Evolutionary conservation across 1,140 invertebrate species (phyloP).

Genomic region (Drosophila lini): DNA sequence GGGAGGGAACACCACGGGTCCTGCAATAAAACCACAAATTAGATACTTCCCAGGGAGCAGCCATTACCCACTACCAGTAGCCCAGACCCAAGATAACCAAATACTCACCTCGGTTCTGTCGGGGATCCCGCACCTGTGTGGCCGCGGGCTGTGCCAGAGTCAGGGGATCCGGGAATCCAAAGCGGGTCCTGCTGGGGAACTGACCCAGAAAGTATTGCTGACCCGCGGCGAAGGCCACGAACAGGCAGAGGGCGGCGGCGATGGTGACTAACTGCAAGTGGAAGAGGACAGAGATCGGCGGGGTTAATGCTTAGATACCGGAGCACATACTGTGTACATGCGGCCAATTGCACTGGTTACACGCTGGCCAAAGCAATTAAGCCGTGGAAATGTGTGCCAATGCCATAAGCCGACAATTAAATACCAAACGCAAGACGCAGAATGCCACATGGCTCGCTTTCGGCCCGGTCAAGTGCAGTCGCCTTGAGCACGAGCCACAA

Average conservation of each 20-base stretch:
- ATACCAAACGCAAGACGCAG: slow-evolving; percentile 45
- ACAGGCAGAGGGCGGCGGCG: slow-evolving; percentile 72
- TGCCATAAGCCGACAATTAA: slow-evolving; percentile 69
- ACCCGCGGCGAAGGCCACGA: slow-evolving; percentile 71
- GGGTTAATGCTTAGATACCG: slow-evolving; percentile 14
- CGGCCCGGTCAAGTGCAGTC: slow-evolving; percentile 58
- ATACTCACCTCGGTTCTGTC: slow-evolving; percentile 77
- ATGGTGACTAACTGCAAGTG: slow-evolving; percentile 75
- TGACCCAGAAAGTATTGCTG: slow-evolving; percentile 78
- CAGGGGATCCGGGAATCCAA: slow-evolving; percentile 63
- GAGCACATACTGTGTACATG: not conserved
- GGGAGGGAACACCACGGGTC: slow-evolving; percentile 83
- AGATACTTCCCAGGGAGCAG: not conserved
- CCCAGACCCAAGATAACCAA: not conserved
- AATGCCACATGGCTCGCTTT: slow-evolving; percentile 57
- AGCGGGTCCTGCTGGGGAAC: slow-evolving; percentile 60
- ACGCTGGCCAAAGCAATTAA: slow-evolving; percentile 71
- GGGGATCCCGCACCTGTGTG: slow-evolving; percentile 71
- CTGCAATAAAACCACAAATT: slow-evolving; percentile 38
- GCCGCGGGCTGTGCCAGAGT: slow-evolving; percentile 60
- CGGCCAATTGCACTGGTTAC: slow-evolving; percentile 43
- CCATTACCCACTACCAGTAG: not conserved
- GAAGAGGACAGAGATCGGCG: slow-evolving; percentile 8
- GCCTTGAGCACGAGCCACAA: slow-evolving; percentile 55
- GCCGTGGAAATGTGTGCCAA: slow-evolving; percentile 73